These are phyloP conservation scores for Hirtodrosophila trivittata DNA, from an alignment of 2,888 invertebrate species.

Conservation along the genomic window DNA sequence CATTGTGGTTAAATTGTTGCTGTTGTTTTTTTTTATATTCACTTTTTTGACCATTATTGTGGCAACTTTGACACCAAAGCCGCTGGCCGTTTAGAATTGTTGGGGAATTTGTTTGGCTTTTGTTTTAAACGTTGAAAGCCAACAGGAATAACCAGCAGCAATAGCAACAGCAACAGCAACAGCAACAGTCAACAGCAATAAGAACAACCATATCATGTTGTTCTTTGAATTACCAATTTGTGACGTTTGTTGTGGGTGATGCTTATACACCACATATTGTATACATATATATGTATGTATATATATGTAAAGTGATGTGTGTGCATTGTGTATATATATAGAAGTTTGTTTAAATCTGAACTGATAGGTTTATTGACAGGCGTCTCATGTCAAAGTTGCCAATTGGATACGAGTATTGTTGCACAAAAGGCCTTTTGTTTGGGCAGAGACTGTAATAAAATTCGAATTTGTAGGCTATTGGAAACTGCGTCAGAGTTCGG, in stretches of 20 bases:
- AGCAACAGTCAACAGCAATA: conserved; percentile 24
- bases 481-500: conserved; percentile 65
- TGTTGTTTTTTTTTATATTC: conserved; percentile 26
- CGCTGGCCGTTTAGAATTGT: conserved; percentile 47
- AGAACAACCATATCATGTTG: conserved; percentile 49
- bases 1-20: conserved; percentile 46
- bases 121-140: conserved; percentile 10
- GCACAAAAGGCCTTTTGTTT: conserved; percentile 65
- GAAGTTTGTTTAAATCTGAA: conserved; percentile 48
- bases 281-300: neutral
- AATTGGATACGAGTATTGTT: conserved; percentile 64
- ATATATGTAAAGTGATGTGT: too few relatives aligned
- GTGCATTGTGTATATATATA: conserved; percentile 33
- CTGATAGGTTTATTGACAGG: conserved; percentile 71
- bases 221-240: conserved; percentile 67
- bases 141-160: conserved; percentile 35
- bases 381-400: conserved; percentile 64
- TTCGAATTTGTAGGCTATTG: conserved; percentile 56
- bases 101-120: conserved; percentile 17
- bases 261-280: conserved; percentile 21
- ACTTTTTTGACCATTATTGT: conserved; percentile 41
- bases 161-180: conserved; percentile 33
- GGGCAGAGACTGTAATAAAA: conserved; percentile 49
- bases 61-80: conserved; percentile 67
- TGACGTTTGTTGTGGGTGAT: conserved; percentile 71